phyloP scores from a whole-genome alignment of 64 coral and sea anemone genomes.

The Platygyra sinensis region DNA sequence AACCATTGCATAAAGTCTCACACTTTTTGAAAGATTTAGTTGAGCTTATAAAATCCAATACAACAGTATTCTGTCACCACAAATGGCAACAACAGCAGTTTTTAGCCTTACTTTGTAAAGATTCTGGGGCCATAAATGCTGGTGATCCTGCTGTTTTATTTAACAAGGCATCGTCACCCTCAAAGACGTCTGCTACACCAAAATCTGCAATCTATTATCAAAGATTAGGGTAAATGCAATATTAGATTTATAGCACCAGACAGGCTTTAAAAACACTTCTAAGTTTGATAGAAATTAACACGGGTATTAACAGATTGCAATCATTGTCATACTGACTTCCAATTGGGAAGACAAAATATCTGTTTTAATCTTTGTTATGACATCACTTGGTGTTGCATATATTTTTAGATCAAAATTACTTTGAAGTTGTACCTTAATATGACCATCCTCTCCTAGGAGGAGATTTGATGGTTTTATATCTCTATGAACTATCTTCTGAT shows the following conservation, averaged over 20 bases:
- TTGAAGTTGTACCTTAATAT: constrained; percentile 47
- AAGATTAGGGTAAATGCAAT: background rate
- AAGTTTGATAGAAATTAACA: too few species aligned
- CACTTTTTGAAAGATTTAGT: too few species aligned
- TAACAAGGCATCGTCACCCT: constrained; percentile 96
- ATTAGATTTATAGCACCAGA: background rate
- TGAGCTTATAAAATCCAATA: too few species aligned
- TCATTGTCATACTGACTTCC: too few species aligned
- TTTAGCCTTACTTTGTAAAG: constrained; percentile 89
- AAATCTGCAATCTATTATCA: constrained; percentile 93
- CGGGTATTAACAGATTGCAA: too few species aligned
- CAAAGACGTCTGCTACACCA: constrained; percentile 98
- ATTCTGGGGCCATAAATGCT: constrained; percentile 98
- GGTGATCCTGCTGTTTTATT: constrained; percentile 97
- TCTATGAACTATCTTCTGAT: constrained; percentile 74
- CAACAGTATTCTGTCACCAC: too few species aligned
- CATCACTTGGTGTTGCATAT: background rate
- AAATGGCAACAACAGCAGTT: background rate
- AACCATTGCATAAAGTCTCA: too few species aligned
- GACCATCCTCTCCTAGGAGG: constrained; percentile 49
- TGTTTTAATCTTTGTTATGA: background rate
- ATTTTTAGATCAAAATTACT: background rate
- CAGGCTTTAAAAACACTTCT: too few species aligned
- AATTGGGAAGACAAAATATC: too few species aligned
- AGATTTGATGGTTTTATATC: constrained; percentile 78